Evolutionary conservation across 2,888 invertebrate genomes (phyloP), one percentile per base, ranked within the genome.

Genomic region (Beris chalybata): DNA sequence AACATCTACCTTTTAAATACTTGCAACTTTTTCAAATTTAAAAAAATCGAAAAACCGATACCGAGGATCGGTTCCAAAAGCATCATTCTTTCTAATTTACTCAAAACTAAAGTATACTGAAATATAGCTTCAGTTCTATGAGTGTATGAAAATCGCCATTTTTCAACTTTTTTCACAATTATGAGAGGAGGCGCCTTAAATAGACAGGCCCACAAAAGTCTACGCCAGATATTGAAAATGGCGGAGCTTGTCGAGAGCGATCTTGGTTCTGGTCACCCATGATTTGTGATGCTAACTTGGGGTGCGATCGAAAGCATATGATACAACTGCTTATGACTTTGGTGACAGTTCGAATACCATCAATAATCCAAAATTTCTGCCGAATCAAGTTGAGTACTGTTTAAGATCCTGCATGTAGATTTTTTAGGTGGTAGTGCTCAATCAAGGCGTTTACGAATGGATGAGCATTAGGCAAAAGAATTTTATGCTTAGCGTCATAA

Each of bases 191-290:
- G n/a, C n/a, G n/a, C n/a, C n/a, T 2, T 11, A 45, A 2, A 45
- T 12, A 45, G 1, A 66, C 56, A 0, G 68, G 68, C 5, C 64
- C 64, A 12, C 65, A 65, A 29, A 66, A 66, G 15, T 68, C 68
- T 1, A 66, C 66, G 45, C 56, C 68, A 4, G 52, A 58, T 13
- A 57, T 57, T 15, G 63, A 47, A 52, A 68, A 22, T 22, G 22
- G 22, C 22, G 22, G 22, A 1, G 22, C 22, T 22, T 22, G 22
- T 22, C 22, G 22, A 68, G 0, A 65, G 68, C 11, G 65, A 57
- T 0, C 47, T 31, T 12, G 50, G 68, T 0, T 52, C n/a, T 64
- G 38, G 54, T 67, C 50, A 4, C 55, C 69, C 64, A 67, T 67
- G 22, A 50, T 50, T 4, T 30, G 22, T 22, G 50, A 29, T 64